Conservation (phyloP, 2,888 invertebrate species). For the Netelia melanura region DNA sequence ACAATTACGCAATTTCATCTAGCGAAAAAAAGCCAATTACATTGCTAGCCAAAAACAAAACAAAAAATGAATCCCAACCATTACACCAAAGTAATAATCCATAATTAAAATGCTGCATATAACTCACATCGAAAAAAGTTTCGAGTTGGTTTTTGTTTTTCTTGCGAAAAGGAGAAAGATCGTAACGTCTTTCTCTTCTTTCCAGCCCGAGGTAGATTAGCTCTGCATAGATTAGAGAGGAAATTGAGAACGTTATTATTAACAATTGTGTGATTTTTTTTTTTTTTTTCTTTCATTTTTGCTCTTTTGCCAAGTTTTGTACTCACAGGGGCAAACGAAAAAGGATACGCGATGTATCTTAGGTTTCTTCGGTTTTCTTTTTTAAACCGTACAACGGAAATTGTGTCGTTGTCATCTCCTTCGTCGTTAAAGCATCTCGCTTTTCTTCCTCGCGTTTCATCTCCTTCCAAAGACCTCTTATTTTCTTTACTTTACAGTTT, state of each 20-base stretch:
- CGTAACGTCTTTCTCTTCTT: conserved; percentile 17
- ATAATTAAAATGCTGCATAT: conserved; percentile 61
- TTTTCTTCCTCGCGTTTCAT: conserved; percentile 40
- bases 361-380: neutral
- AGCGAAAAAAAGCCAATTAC: conserved; percentile 30
- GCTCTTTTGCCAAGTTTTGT: conserved; percentile 44
- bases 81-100: conserved; percentile 53
- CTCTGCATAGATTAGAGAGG: conserved; percentile 45
- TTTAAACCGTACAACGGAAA: conserved; percentile 10
- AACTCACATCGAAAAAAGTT: conserved; percentile 54
- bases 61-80: conserved; percentile 28
- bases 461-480: conserved; percentile 29
- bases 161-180: neutral
- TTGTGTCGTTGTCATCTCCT: conserved; percentile 22
- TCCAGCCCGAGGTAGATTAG: conserved; percentile 27
- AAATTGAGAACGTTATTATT: conserved; percentile 38
- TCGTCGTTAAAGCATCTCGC: conserved; percentile 5
- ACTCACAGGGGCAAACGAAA: conserved; percentile 50
- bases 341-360: conserved; percentile 32
- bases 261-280: conserved; percentile 67
- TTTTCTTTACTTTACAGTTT: neutral
- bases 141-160: conserved; percentile 34
- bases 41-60: conserved; percentile 45
- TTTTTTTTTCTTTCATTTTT: conserved; percentile 60
- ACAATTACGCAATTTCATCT: conserved; percentile 53